A percentile compares a stretch with the other conserved stretches of the same genome.
Evolutionary conservation across 2,888 invertebrate species (phyloP).

Genomic region (Protonemura montana): DNA sequence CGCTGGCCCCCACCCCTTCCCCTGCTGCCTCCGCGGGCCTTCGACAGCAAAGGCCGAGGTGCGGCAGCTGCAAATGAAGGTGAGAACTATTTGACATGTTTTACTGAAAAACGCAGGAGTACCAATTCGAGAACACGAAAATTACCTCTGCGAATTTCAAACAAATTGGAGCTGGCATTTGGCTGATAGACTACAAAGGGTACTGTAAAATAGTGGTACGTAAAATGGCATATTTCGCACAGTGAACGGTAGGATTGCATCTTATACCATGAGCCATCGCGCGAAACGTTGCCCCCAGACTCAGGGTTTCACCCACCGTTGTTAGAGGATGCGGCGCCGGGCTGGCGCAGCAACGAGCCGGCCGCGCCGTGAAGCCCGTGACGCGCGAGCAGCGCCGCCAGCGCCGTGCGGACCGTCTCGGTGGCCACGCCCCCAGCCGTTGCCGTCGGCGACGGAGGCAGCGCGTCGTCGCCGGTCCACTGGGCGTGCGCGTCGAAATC

Average conservation of each 20-base stretch:
- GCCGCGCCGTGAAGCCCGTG: conserved; percentile 57
- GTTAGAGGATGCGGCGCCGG: too few relatives aligned
- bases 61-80: background rate
- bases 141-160: too few relatives aligned
- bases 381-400: conserved; percentile 62
- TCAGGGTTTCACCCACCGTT: conserved; percentile 33
- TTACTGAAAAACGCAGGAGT: too few relatives aligned
- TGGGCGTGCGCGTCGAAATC: conserved; percentile 60
- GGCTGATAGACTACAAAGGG: too few relatives aligned
- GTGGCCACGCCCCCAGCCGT: conserved; percentile 58
- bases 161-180: too few relatives aligned
- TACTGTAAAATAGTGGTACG: too few relatives aligned
- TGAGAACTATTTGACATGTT: too few relatives aligned
- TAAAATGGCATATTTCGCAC: too few relatives aligned
- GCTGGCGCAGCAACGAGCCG: conserved; percentile 43
- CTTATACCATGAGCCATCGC: too few relatives aligned
- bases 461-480: conserved; percentile 61
- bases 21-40: background rate
- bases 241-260: too few relatives aligned
- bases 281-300: too few relatives aligned
- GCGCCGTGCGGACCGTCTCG: conserved; percentile 61
- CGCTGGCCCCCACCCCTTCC: background rate
- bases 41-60: background rate
- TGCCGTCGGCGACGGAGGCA: conserved; percentile 52
- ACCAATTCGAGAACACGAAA: too few relatives aligned